These are phyloP conservation scores for Puntigrus tetrazona DNA, from an alignment of 2,113 vertebrate genomes.

Conservation along the genomic window DNA sequence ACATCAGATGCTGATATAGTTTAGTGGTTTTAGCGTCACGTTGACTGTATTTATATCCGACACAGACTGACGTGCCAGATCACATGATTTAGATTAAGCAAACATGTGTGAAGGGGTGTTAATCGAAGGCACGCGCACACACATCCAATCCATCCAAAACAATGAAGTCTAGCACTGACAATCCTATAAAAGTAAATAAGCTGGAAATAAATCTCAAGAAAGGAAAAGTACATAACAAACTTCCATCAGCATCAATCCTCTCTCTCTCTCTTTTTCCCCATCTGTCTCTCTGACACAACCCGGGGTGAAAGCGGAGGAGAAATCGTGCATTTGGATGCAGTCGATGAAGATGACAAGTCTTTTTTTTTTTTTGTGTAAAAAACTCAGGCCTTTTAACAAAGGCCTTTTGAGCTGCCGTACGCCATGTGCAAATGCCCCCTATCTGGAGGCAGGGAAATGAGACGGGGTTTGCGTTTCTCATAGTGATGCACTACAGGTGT, in stretches of 20 bases:
- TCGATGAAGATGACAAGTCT: constrained; percentile 38
- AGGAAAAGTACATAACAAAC: neutral
- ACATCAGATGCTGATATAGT: constrained; percentile 24
- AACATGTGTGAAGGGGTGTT: neutral
- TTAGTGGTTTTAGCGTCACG: constrained; percentile 30
- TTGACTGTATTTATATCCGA: constrained; percentile 18
- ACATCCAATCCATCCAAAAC: constrained; percentile 20
- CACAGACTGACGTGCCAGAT: constrained; percentile 27
- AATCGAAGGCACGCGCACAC: constrained; percentile 45
- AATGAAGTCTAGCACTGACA: constrained; percentile 39
- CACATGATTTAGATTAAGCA: constrained; percentile 41
- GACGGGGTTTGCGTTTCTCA: constrained; percentile 53
- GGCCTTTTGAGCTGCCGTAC: constrained; percentile 83
- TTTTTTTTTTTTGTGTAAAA: constrained; percentile 67
- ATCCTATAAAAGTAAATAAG: constrained; percentile 21
- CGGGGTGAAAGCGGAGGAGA: constrained; percentile 45
- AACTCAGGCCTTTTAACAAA: constrained; percentile 63
- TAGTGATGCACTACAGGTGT: constrained; percentile 64
- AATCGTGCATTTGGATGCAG: constrained; percentile 45
- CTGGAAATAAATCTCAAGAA: constrained; percentile 11
- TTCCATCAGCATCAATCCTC: constrained; percentile 63
- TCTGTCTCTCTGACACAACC: constrained; percentile 35
- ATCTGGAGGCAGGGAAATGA: constrained; percentile 34
- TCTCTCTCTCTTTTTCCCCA: constrained; percentile 42
- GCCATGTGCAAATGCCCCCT: constrained; percentile 85